A percentile compares a stretch with the other conserved stretches of the same genome.
Conservation (phyloP, 2,113 vertebrate species). For the Bettongia penicillata region DNA sequence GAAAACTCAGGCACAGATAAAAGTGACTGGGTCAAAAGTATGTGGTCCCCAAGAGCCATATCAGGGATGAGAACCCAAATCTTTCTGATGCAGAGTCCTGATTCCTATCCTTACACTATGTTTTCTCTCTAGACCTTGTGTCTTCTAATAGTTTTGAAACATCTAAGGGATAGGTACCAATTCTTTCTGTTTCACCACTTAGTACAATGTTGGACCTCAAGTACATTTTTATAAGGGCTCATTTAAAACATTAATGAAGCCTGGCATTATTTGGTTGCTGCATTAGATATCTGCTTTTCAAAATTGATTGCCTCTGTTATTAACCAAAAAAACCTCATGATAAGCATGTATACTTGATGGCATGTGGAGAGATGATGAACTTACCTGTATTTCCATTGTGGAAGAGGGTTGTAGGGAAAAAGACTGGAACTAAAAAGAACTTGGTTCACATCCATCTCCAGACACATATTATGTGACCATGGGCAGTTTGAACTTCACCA, state of each 20-base stretch:
- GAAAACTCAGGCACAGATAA: not conserved
- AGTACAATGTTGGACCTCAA: not conserved
- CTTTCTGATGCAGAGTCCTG: not conserved
- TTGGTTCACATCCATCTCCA: not conserved
- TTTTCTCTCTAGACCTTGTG: not conserved
- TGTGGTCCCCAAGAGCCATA: not conserved
- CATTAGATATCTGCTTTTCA: not conserved
- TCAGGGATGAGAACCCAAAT: not conserved
- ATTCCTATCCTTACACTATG: not conserved
- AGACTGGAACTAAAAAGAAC: not conserved
- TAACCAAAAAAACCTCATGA: not conserved
- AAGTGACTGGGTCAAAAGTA: not conserved
- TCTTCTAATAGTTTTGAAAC: not conserved
- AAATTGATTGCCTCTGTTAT: not conserved
- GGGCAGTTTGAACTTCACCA: slow-evolving; percentile 9
- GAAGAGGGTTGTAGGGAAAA: not conserved
- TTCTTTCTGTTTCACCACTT: not conserved
- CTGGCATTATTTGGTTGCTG: not conserved
- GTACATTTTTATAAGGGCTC: not conserved
- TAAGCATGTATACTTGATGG: not conserved
- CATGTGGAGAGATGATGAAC: not conserved
- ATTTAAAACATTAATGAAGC: not conserved
- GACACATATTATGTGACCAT: not conserved
- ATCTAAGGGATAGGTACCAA: not conserved
- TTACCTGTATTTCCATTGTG: not conserved